A percentile compares a stretch with the other conserved stretches of the same genome.
These are phyloP conservation scores for Australoheros scitulus DNA, from an alignment of 2,113 vertebrate genomes.

Conservation along the genomic window DNA sequence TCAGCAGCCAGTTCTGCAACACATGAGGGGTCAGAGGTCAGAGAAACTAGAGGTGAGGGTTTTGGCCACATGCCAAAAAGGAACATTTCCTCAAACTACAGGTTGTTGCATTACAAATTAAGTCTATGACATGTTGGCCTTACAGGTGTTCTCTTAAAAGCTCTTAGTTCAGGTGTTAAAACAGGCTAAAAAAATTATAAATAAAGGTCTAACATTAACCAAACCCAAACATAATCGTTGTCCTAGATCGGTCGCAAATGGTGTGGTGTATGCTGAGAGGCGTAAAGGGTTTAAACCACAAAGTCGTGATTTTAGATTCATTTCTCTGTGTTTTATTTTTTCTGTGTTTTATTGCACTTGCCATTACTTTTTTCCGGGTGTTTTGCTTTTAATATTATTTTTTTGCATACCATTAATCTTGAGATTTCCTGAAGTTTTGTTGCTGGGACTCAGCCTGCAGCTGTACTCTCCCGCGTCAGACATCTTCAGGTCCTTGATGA, in stretches of 20 bases:
- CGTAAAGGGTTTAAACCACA: background rate
- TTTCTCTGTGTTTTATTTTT: background rate
- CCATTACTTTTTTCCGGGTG: background rate
- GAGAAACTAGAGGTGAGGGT: background rate
- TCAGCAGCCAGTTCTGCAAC: conserved; percentile 92
- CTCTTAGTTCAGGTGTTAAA: background rate
- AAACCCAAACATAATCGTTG: background rate
- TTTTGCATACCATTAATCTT: conserved; percentile 87
- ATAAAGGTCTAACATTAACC: background rate
- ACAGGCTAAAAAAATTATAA: background rate
- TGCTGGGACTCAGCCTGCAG: conserved; percentile 87
- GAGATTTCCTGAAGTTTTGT: conserved; percentile 87
- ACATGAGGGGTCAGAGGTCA: background rate
- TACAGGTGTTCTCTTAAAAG: background rate
- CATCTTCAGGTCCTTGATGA: conserved; percentile 88
- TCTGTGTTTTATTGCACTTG: background rate
- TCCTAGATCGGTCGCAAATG: background rate
- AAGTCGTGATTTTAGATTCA: background rate
- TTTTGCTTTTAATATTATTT: background rate
- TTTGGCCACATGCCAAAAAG: background rate
- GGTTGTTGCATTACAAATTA: background rate
- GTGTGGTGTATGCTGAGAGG: background rate
- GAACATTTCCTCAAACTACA: background rate
- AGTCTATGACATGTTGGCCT: background rate
- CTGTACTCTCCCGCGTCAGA: conserved; percentile 88